Evolutionary conservation across 1,140 invertebrate genomes (phyloP).

Genomic region (Gonioctena quinquepunctata): DNA sequence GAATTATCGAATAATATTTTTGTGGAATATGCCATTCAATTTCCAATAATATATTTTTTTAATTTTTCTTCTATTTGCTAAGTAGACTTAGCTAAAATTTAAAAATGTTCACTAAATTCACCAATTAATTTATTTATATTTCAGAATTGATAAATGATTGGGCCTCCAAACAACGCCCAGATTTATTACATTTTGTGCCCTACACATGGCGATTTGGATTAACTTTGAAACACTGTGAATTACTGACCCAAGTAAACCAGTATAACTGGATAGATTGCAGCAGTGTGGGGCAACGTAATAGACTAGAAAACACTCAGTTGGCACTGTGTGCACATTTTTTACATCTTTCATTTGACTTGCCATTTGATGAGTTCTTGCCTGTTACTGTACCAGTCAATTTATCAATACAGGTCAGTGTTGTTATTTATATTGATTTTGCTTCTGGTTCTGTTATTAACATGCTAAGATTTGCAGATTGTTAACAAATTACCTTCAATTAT

Average conservation of each 20-base stretch:
- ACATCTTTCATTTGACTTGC: slow-evolving; percentile 89
- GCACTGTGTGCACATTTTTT: slow-evolving; percentile 92
- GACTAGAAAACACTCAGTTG: slow-evolving; percentile 84
- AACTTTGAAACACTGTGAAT: slow-evolving; percentile 92
- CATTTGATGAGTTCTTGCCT: slow-evolving; percentile 91
- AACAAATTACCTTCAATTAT: too few species aligned
- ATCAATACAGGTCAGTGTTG: slow-evolving; percentile 77
- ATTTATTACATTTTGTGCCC: slow-evolving; percentile 93
- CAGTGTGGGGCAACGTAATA: slow-evolving; percentile 75
- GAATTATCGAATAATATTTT: too few species aligned
- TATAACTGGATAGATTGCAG: slow-evolving; percentile 99
- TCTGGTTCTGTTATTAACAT: too few species aligned
- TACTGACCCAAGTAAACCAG: slow-evolving; percentile 92
- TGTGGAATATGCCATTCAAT: too few species aligned
- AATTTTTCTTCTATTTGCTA: too few species aligned
- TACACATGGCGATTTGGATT: slow-evolving; percentile 95
- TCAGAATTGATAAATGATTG: slow-evolving; percentile 93
- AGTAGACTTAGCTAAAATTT: too few species aligned
- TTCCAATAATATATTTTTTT: too few species aligned
- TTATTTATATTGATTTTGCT: too few species aligned
- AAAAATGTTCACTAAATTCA: too few species aligned
- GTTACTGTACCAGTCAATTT: slow-evolving; percentile 84
- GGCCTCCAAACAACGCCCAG: slow-evolving; percentile 86
- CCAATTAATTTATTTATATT: too few species aligned
- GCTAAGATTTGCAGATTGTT: too few species aligned